phyloP scores from a whole-genome alignment of 2,113 vertebrate genomes.

The Glaucomys volans region DNA sequence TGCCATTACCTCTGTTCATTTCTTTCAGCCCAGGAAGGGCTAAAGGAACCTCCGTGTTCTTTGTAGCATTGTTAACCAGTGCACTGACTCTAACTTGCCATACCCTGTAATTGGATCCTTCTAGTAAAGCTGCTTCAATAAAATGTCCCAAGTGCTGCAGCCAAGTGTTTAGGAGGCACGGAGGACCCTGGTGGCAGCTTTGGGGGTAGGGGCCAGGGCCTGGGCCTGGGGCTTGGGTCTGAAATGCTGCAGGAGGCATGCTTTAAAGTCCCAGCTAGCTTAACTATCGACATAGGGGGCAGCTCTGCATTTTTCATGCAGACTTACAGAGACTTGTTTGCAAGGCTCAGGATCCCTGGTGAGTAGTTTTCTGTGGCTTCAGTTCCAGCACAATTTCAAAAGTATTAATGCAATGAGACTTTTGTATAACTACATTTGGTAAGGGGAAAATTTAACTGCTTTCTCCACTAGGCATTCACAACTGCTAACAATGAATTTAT shows the following conservation, averaged over 20 bases:
- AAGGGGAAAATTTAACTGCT: slow-evolving; percentile 66
- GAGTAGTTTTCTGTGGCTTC: slow-evolving; percentile 81
- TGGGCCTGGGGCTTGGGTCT: slow-evolving; percentile 69
- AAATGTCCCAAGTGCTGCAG: slow-evolving; percentile 78
- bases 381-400: slow-evolving; percentile 78
- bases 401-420: slow-evolving; percentile 82
- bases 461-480: slow-evolving; percentile 73
- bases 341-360: slow-evolving; percentile 79
- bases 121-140: slow-evolving; percentile 83
- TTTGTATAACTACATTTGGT: slow-evolving; percentile 73
- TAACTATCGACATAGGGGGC: slow-evolving; percentile 81
- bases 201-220: slow-evolving; percentile 53
- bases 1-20: slow-evolving; percentile 49
- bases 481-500: slow-evolving; percentile 64
- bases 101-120: slow-evolving; percentile 86
- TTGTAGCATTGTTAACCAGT: slow-evolving; percentile 86
- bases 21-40: slow-evolving; percentile 64
- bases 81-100: slow-evolving; percentile 82
- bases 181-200: slow-evolving; percentile 79
- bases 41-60: slow-evolving; percentile 83
- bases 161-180: slow-evolving; percentile 80
- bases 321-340: slow-evolving; percentile 76
- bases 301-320: slow-evolving; percentile 82
- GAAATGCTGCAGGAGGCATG: slow-evolving; percentile 80
- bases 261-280: slow-evolving; percentile 80